Evolutionary conservation across 2,888 invertebrate genomes (phyloP), one percentile per base, ranked within the genome.

Genomic region (Drosophila cracens): DNA sequence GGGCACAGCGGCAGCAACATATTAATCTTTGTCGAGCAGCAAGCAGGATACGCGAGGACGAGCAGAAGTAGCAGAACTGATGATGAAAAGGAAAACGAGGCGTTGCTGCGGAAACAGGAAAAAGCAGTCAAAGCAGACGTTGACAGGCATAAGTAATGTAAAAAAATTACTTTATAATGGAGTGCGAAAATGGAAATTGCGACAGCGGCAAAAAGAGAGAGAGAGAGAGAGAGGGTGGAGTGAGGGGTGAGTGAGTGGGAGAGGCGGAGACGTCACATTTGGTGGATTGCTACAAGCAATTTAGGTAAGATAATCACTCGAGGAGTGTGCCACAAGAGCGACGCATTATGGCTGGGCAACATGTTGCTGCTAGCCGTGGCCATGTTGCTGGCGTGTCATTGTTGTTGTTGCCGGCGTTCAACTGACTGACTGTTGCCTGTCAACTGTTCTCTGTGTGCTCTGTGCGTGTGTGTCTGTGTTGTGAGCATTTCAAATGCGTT

Each of bases 91-190:
- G 53, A 49, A 53, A 27, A 54, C 34, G 61, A 72, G 74, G 74
- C 74, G 76, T 73, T 71, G 76, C 76, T 73, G 70, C 81, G 85
- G 83, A 89, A 81, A 81, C 85, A 84, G 83, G 79, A 86, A 83
- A 80, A 80, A 76, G 70, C 84, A 83, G 77, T 75, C 81, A 89
- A 84, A 82, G 78, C 81, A 79, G 74, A 82, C 81, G 85, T 78
- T 83, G 88, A 87, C 89, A 87, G 87, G 73, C 87, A 89, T 83
- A 88, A 89, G 88, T 89, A 89, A 89, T 88, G 90, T 74, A 81
- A 79, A 88, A 89, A 88, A 87, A 90, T 89, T 87, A 89, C 89
- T 90, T 90, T 89, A 84, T 90, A 89, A 89, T 90, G 82, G 89
- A 90, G 87, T 88, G 90, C 87, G 86, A 89, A 85, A 89, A 85